A percentile compares a stretch with the other conserved stretches of the same genome.
Conservation (phyloP, 2,113 vertebrate species). For the Syngnathoides biaculeatus region DNA sequence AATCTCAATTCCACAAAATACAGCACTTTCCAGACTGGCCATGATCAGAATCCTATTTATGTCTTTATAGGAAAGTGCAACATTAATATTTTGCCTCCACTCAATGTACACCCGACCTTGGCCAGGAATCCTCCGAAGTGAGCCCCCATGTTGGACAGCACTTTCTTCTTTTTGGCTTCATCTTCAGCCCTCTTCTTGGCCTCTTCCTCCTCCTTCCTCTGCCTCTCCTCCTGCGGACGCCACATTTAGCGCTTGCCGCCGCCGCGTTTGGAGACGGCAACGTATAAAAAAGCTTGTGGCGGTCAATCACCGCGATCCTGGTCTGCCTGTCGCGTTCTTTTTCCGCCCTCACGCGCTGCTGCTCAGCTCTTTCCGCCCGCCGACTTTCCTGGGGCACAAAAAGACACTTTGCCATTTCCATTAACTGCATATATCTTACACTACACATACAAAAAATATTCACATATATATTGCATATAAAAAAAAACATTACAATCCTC, state of each 20-base stretch:
- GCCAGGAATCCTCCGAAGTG: constrained; percentile 93
- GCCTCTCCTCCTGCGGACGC: constrained; percentile 84
- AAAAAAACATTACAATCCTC: constrained; percentile 79
- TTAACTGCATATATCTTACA: neutral
- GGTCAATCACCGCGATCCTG: constrained; percentile 79
- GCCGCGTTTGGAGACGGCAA: neutral
- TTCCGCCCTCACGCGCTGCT: constrained; percentile 90
- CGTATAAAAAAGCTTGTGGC: neutral
- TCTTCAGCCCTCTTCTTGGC: constrained; percentile 90
- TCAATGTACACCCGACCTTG: constrained; percentile 73
- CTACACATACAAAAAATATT: no score
- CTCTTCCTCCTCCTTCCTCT: constrained; percentile 91
- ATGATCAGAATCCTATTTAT: no score
- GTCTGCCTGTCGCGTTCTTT: constrained; percentile 91
- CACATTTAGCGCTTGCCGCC: neutral
- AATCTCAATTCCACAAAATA: neutral
- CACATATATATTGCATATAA: no score
- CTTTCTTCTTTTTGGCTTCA: constrained; percentile 97
- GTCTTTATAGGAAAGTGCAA: neutral
- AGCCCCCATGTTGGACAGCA: constrained; percentile 94
- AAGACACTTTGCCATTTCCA: neutral
- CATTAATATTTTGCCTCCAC: neutral
- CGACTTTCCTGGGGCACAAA: constrained; percentile 83
- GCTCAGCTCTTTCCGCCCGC: constrained; percentile 86
- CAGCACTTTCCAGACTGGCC: neutral